Evolutionary conservation across 2,888 invertebrate genomes (phyloP), one percentile per base, ranked within the genome.

Genomic region (Machimus rusticus): DNA sequence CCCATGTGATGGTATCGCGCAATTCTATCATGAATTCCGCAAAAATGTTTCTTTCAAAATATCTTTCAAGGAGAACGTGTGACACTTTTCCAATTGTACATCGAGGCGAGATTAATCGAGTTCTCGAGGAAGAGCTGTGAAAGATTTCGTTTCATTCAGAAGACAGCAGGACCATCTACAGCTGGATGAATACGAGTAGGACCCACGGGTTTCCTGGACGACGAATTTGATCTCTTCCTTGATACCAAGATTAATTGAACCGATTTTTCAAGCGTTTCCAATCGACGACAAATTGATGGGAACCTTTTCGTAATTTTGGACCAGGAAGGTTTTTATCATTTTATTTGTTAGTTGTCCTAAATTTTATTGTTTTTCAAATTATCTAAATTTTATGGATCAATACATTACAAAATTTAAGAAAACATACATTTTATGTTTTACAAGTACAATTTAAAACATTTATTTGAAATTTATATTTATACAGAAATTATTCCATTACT

Each of bases 201-300:
- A 39, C 39, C n/a, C 34, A 16, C 37, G 31, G 34, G 28, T 66
- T 6, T n/a, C 23, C 46, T 81, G 51, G 28, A 46, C 39, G 43
- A 34, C 43, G 78, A 78, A 39, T 51, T 81, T 55, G 39, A 81
- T 81, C n/a, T 81, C 55, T 55, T 79, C 19, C 31, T 19, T 19
- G 51, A 77, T 34, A 16, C 16, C n/a, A 55, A 51, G 81, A 81
- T 81, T 81, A 81, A 81, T 81, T 81, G 81, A 31, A 39, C n/a
- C 81, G n/a, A 81, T 81, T 81, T 81, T 81, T 81, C 81, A 55
- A 55, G 81, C 55, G 55, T 81, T 81, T 81, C 31, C 34, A 81
- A 55, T 81, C 19, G 34, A 55, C 23, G 81, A 81, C 81, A 81
- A 81, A 81, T 81, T 81, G 46, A 23, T 79, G 43, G 37, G 76